Evolutionary conservation across 2,888 invertebrate genomes (phyloP).

Genomic region (Achlya flavicornis): DNA sequence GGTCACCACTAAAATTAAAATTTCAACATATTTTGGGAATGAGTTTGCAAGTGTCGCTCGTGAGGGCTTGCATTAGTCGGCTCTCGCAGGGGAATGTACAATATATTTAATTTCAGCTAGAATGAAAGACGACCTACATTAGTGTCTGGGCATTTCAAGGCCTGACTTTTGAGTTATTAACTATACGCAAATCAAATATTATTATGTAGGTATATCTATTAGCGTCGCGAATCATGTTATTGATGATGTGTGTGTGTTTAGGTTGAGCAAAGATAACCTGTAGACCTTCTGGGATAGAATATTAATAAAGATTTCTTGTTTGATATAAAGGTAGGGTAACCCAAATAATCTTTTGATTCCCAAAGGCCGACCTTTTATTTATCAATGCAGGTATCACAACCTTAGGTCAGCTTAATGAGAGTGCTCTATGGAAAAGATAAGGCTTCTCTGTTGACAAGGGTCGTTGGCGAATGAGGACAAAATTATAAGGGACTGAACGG

Average conservation of each 20-base stretch:
- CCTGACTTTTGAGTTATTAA: too few species aligned
- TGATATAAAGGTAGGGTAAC: slow-evolving; percentile 17
- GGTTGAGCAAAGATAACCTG: slow-evolving; percentile 2
- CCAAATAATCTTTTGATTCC: slow-evolving; percentile 28
- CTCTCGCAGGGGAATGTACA: background rate
- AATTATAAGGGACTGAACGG: slow-evolving; percentile 66
- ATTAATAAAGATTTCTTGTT: slow-evolving; percentile 11
- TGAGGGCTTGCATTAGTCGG: background rate
- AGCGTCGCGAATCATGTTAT: too few species aligned
- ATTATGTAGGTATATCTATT: too few species aligned
- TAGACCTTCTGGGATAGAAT: background rate
- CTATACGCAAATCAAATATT: too few species aligned
- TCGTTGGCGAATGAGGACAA: slow-evolving; percentile 60
- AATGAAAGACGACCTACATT: background rate
- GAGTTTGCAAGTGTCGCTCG: slow-evolving; percentile 3
- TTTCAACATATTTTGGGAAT: slow-evolving; percentile 14
- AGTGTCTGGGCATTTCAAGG: too few species aligned
- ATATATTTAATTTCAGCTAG: background rate
- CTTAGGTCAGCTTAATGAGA: slow-evolving; percentile 65
- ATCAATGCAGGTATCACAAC: slow-evolving; percentile 52
- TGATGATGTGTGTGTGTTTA: background rate
- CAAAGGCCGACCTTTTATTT: slow-evolving; percentile 26
- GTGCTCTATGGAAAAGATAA: slow-evolving; percentile 62
- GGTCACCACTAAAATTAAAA: slow-evolving; percentile 22
- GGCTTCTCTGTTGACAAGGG: slow-evolving; percentile 68